phyloP scores from a whole-genome alignment of 2,797 vertebrate genomes.

The Phrynocephalus forsythii region DNA sequence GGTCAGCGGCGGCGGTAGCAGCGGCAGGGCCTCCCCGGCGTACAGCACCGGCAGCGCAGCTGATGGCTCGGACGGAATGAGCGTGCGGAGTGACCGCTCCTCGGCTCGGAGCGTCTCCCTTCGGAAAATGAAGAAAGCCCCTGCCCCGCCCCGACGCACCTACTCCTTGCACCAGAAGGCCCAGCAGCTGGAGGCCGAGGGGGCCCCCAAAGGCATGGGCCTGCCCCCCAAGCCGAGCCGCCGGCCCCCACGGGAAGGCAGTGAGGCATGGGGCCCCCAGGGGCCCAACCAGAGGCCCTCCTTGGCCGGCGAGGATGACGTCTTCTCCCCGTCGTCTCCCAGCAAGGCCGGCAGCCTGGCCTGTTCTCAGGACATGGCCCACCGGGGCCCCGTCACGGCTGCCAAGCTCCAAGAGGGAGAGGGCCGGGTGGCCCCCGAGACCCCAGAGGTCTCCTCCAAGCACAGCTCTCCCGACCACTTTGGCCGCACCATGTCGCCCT shows the following conservation, averaged over 20 bases:
- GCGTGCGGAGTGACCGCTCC: constrained; percentile 82
- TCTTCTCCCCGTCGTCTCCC: constrained; percentile 50
- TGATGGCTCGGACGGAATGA: constrained; percentile 78
- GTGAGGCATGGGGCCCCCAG: constrained; percentile 45
- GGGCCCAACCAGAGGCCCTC: constrained; percentile 58
- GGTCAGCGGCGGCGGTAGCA: constrained; percentile 40
- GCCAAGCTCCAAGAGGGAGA: constrained; percentile 36
- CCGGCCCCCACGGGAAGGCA: constrained; percentile 50
- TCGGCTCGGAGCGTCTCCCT: constrained; percentile 87
- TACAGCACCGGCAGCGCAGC: constrained; percentile 71
- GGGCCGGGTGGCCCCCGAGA: constrained; percentile 4
- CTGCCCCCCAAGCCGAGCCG: constrained; percentile 78
- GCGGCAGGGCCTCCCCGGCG: constrained; percentile 68
- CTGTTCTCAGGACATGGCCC: constrained; percentile 59
- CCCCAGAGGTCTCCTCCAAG: constrained; percentile 58
- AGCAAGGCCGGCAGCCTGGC: constrained; percentile 60
- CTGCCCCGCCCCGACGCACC: constrained; percentile 86
- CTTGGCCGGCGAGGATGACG: constrained; percentile 62
- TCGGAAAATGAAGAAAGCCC: constrained; percentile 90
- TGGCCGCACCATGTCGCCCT: constrained; percentile 95
- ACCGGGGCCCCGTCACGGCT: constrained; percentile 22
- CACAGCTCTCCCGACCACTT: constrained; percentile 72
- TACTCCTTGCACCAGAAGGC: constrained; percentile 83
- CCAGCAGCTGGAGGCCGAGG: constrained; percentile 50
- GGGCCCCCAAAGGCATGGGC: constrained; percentile 72